Conservation (phyloP, 2,113 vertebrate species). For the Gnathonemus longibarbis region DNA sequence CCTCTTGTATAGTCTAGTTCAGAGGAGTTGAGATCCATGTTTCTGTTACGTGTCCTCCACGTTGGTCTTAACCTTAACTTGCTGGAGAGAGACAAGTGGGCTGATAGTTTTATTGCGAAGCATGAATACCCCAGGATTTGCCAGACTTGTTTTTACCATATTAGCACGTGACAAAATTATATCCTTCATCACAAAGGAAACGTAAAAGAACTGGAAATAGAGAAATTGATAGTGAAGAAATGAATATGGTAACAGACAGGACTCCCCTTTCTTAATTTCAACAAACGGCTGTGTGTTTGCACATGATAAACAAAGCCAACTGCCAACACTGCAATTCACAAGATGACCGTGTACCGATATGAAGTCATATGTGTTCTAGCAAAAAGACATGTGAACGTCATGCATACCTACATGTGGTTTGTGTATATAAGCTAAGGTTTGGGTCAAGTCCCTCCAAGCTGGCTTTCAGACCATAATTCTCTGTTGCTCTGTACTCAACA, state of each 20-base stretch:
- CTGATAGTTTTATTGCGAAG: background rate
- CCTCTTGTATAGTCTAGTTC: background rate
- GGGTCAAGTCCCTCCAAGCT: background rate
- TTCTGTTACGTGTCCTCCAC: background rate
- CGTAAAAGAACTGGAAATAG: background rate
- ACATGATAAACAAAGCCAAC: background rate
- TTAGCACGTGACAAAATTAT: background rate
- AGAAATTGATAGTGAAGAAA: background rate
- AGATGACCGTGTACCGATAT: background rate
- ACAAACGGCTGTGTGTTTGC: background rate
- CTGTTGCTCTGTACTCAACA: slow-evolving; percentile 8
- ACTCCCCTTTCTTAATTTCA: background rate
- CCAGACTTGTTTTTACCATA: background rate
- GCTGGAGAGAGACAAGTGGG: background rate
- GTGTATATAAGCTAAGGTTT: background rate
- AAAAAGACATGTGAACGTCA: background rate
- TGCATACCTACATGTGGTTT: background rate
- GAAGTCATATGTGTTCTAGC: background rate
- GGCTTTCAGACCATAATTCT: background rate
- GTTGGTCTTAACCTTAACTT: background rate
- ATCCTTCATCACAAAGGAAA: background rate
- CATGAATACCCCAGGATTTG: background rate
- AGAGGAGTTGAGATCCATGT: background rate
- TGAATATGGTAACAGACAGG: background rate
- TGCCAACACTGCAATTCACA: background rate